A percentile compares a stretch with the other conserved stretches of the same genome.
These are phyloP conservation scores for Portunus trituberculatus DNA, from an alignment of 1,140 invertebrate species.

Conservation along the genomic window DNA sequence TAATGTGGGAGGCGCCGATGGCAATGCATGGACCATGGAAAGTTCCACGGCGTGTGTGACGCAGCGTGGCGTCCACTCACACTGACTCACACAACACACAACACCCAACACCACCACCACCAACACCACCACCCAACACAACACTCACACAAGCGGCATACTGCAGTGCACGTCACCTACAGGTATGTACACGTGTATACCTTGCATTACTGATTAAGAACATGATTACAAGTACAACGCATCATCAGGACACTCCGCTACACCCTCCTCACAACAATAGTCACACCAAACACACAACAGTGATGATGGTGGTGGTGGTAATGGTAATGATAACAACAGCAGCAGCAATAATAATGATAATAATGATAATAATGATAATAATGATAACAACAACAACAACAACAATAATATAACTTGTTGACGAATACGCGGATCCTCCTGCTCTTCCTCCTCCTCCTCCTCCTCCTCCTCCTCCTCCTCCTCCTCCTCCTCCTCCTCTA, in stretches of 20 bases:
- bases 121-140: no score
- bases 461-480: background rate
- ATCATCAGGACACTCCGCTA: background rate
- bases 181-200: background rate
- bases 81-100: no score
- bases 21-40: no score
- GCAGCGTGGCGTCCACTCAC: no score
- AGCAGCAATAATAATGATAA: background rate
- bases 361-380: conserved; percentile 10
- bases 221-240: background rate
- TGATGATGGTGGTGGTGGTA: background rate
- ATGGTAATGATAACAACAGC: background rate
- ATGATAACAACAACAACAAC: background rate
- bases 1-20: no score
- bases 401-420: background rate
- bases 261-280: background rate
- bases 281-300: background rate
- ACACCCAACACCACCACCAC: no score
- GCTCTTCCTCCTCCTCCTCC: background rate
- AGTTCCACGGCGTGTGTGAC: no score
- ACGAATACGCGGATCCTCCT: background rate
- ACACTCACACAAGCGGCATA: no score
- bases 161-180: no score
- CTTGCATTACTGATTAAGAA: background rate
- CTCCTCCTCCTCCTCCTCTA: background rate